Conservation (phyloP, 2,888 invertebrate species). For the Drosophila formosana region DNA sequence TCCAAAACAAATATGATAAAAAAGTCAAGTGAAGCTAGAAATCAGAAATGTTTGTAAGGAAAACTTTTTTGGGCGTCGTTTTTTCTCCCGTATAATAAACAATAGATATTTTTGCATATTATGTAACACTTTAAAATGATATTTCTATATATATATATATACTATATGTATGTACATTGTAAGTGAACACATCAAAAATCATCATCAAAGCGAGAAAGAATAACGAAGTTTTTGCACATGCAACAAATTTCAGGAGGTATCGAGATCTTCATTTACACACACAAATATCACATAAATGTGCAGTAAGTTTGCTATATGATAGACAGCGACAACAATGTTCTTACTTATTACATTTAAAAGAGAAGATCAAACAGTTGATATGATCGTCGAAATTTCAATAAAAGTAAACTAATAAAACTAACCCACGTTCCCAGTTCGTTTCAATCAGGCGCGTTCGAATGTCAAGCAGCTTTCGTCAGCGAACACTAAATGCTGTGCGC, state of each 20-base stretch:
- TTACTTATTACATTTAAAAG: conserved; percentile 47
- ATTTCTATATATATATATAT: conserved; percentile 59
- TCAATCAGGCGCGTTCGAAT: conserved; percentile 8
- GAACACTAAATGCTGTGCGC: not conserved
- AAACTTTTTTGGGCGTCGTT: conserved; percentile 71
- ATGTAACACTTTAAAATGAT: conserved; percentile 67
- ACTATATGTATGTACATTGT: conserved; percentile 64
- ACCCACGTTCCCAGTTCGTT: conserved; percentile 1
- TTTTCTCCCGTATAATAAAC: conserved; percentile 70
- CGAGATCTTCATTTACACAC: conserved; percentile 54
- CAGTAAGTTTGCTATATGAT: conserved; percentile 64
- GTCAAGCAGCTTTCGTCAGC: conserved; percentile 31
- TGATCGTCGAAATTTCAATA: conserved; percentile 77
- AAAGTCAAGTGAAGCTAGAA: conserved; percentile 34
- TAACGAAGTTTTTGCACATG: conserved; percentile 56
- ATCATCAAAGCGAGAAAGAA: conserved; percentile 21
- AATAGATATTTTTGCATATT: conserved; percentile 79
- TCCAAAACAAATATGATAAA: conserved; percentile 1
- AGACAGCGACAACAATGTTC: conserved; percentile 48
- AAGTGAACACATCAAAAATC: conserved; percentile 56
- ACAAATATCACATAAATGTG: conserved; percentile 62
- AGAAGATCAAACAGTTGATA: conserved; percentile 63
- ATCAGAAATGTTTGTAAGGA: conserved; percentile 35
- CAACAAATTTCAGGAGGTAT: conserved; percentile 22
- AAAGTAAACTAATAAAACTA: conserved; percentile 73